Evolutionary conservation across 2,797 vertebrate genomes (phyloP).

Genomic region (Danio kyathit): DNA sequence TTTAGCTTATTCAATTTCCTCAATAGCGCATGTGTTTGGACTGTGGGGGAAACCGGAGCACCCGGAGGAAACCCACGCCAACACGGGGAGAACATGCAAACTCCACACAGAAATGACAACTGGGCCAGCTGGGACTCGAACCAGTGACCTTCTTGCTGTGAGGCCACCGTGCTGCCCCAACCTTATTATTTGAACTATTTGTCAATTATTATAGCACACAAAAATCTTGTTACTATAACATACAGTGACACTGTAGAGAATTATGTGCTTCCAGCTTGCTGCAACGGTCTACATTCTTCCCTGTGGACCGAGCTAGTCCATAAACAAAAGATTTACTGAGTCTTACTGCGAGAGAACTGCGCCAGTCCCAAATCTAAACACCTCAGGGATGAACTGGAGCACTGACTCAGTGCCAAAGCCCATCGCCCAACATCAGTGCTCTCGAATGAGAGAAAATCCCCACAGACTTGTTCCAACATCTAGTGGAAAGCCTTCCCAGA

Average conservation of each 20-base stretch:
- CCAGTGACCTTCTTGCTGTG: too few species aligned
- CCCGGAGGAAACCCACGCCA: too few species aligned
- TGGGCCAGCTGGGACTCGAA: too few species aligned
- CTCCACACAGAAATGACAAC: too few species aligned
- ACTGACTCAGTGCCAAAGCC: slow-evolving; percentile 2
- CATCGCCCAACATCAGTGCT: background rate
- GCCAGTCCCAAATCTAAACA: background rate
- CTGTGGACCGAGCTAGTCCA: background rate
- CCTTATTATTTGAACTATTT: too few species aligned
- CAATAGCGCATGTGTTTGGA: too few species aligned
- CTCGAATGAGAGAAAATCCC: background rate
- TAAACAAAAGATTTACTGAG: slow-evolving; percentile 6
- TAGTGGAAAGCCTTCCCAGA: background rate
- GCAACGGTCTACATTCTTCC: background rate
- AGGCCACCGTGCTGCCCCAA: too few species aligned
- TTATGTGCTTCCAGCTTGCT: background rate
- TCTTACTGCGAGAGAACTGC: background rate
- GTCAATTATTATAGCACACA: too few species aligned
- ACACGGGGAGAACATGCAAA: too few species aligned
- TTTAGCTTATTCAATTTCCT: too few species aligned
- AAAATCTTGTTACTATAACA: background rate
- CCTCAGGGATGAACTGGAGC: background rate
- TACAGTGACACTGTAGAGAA: background rate
- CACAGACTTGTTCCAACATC: background rate
- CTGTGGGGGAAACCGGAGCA: too few species aligned